A percentile compares a stretch with the other conserved stretches of the same genome.
Conservation (phyloP, 2,113 vertebrate genomes). For the Thinocorus orbignyianus region DNA sequence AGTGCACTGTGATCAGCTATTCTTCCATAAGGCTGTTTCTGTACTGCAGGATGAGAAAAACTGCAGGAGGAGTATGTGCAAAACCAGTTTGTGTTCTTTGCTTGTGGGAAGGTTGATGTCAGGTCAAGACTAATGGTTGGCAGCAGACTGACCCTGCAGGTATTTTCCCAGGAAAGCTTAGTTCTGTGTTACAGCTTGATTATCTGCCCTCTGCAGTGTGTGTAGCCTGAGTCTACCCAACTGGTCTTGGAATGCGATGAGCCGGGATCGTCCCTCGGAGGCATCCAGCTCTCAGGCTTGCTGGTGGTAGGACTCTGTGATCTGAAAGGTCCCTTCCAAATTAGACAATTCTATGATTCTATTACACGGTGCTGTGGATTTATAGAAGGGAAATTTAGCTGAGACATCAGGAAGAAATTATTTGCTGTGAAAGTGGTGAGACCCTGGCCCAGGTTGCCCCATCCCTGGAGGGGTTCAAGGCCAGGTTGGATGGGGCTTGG, state of each 20-base stretch:
- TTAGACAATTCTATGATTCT: too few relatives aligned
- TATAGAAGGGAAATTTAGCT: too few relatives aligned
- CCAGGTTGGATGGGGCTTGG: too few relatives aligned
- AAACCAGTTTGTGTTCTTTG: background rate
- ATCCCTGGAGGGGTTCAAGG: too few relatives aligned
- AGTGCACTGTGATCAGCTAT: rapidly evolving
- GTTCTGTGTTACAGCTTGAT: background rate
- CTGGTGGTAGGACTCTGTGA: background rate
- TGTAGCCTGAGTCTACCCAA: background rate
- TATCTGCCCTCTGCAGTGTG: background rate
- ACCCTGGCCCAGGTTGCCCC: too few relatives aligned
- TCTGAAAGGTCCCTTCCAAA: too few relatives aligned
- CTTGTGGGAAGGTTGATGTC: background rate
- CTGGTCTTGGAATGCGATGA: background rate
- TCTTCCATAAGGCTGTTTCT: background rate
- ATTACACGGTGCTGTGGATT: background rate
- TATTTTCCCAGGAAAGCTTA: background rate
- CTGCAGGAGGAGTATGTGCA: background rate
- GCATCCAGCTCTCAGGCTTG: background rate
- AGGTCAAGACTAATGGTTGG: background rate
- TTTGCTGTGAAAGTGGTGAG: too few relatives aligned
- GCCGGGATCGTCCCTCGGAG: background rate
- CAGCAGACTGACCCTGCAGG: background rate
- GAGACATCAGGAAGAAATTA: too few relatives aligned
- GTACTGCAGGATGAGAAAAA: background rate